phyloP scores from a whole-genome alignment of 1,140 invertebrate genomes.

The Rhynchophorus ferrugineus region DNA sequence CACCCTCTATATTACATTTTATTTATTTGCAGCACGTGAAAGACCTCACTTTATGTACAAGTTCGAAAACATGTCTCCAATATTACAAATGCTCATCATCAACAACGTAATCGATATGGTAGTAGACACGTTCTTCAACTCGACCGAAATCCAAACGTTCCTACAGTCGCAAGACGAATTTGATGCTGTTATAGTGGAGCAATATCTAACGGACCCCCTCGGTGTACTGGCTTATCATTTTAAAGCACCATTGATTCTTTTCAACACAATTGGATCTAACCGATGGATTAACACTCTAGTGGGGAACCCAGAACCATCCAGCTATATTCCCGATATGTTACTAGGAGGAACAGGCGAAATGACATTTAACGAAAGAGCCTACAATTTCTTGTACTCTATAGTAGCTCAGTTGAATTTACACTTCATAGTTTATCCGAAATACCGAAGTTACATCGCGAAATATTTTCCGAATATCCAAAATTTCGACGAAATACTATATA shows the following conservation, averaged over 20 bases:
- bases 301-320: constrained; percentile 37
- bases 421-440: constrained; percentile 34
- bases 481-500: constrained; percentile 43
- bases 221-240: constrained; percentile 38
- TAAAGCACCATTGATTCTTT: constrained; percentile 38
- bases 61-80: too few species aligned
- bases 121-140: not conserved
- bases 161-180: constrained; percentile 22
- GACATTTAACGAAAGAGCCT: constrained; percentile 40
- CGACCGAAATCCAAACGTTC: constrained; percentile 2
- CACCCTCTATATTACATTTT: too few species aligned
- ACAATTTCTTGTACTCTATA: constrained; percentile 32
- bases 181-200: constrained; percentile 42
- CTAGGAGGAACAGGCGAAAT: constrained; percentile 34
- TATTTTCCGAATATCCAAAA: constrained; percentile 42
- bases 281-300: constrained; percentile 26
- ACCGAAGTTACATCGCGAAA: constrained; percentile 36
- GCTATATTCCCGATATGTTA: constrained; percentile 37
- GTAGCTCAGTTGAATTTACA: constrained; percentile 10
- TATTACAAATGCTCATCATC: too few species aligned
- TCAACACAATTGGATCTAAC: constrained; percentile 32
- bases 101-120: too few species aligned
- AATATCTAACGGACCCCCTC: constrained; percentile 42
- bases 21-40: too few species aligned
- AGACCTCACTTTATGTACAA: too few species aligned